Conservation (phyloP, 2,797 vertebrate species). For the Eulemur mongoz region DNA sequence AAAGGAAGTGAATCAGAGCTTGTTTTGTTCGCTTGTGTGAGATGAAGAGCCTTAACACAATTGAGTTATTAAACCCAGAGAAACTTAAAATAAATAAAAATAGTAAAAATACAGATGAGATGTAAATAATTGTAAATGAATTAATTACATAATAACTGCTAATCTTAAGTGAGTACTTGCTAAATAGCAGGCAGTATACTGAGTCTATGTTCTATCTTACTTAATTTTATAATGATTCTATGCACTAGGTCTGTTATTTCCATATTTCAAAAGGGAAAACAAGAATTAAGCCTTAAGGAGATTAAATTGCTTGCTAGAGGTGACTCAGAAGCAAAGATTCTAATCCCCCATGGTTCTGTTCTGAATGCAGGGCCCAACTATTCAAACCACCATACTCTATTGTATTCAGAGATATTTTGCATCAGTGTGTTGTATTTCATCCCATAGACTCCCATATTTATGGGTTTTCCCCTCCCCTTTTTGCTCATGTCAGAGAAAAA, state of each 20-base stretch:
- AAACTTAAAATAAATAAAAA: neutral
- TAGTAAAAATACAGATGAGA: neutral
- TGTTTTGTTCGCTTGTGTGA: neutral
- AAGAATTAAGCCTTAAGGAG: neutral
- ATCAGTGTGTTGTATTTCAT: neutral
- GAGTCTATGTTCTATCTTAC: neutral
- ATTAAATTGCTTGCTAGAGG: neutral
- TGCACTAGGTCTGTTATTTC: neutral
- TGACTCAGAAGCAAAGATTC: neutral
- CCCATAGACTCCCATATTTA: neutral
- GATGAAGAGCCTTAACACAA: neutral
- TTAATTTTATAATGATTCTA: neutral
- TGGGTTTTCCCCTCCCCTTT: neutral
- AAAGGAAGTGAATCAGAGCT: slow-evolving; percentile 41
- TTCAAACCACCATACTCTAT: too few relatives aligned
- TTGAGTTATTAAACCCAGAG: neutral
- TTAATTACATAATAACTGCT: neutral
- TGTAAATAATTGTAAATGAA: slow-evolving; percentile 27
- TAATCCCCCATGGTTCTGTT: neutral
- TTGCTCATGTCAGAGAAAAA: neutral
- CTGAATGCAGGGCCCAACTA: neutral
- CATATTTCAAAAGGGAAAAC: neutral
- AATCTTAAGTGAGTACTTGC: neutral
- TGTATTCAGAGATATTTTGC: neutral
- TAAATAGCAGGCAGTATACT: neutral